A percentile compares a stretch with the other conserved stretches of the same genome.
phyloP scores from a whole-genome alignment of 2,888 invertebrate species.

The Hybos culiciformis region DNA sequence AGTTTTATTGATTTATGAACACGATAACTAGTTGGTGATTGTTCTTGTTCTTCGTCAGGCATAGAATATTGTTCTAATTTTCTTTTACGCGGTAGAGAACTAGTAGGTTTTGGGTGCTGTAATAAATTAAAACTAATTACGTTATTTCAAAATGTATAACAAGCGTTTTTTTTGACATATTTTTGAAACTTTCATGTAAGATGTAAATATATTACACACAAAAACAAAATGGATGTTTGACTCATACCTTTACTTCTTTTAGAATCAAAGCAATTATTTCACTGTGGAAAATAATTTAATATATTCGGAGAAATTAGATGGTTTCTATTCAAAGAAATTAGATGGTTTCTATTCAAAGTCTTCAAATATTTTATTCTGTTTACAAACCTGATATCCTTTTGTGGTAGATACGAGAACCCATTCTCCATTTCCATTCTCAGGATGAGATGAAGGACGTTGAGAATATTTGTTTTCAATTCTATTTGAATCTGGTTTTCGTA shows the following conservation, averaged over 20 bases:
- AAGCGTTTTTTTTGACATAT: too few species aligned
- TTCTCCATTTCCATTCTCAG: constrained; percentile 54
- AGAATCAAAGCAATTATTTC: too few species aligned
- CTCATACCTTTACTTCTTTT: too few species aligned
- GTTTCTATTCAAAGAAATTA: too few species aligned
- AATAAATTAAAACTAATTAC: too few species aligned
- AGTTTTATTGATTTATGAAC: constrained; percentile 46
- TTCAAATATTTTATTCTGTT: constrained; percentile 17
- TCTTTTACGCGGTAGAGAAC: constrained; percentile 32
- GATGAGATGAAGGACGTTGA: constrained; percentile 42
- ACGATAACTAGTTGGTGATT: constrained; percentile 30
- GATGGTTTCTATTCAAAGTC: too few species aligned
- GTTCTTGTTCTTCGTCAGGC: neutral
- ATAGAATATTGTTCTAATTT: constrained; percentile 17
- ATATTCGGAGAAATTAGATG: too few species aligned
- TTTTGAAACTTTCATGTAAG: too few species aligned
- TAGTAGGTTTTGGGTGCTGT: constrained; percentile 13
- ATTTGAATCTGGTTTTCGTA: neutral
- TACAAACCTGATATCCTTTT: constrained; percentile 54
- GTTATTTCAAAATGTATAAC: too few species aligned
- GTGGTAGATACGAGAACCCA: constrained; percentile 68
- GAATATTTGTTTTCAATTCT: neutral
- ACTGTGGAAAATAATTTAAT: too few species aligned
- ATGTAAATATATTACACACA: too few species aligned
- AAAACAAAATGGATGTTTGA: too few species aligned